A percentile compares a stretch with the other conserved stretches of the same genome.
These are phyloP conservation scores for Dinoponera quadriceps DNA, from an alignment of 1,140 invertebrate genomes.

Conservation along the genomic window DNA sequence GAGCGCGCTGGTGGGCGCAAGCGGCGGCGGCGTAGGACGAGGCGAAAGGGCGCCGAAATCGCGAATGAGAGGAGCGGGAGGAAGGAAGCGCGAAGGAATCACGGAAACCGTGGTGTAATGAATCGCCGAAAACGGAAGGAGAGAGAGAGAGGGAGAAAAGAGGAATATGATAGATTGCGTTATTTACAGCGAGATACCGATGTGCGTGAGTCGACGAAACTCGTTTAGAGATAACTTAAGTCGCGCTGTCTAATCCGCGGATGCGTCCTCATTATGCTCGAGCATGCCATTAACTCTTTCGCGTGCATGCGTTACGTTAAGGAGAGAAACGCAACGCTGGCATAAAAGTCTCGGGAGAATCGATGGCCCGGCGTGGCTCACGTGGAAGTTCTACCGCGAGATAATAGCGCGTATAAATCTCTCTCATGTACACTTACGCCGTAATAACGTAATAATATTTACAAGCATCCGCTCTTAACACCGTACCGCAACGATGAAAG, in stretches of 20 bases:
- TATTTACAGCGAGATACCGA: not conserved
- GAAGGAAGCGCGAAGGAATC: constrained; percentile 19
- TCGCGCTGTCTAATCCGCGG: not conserved
- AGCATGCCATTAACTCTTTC: not conserved
- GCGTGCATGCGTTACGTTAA: not conserved
- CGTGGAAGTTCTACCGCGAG: not conserved
- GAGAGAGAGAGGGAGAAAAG: not conserved
- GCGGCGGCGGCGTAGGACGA: constrained; percentile 3
- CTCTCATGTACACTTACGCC: constrained; percentile 9
- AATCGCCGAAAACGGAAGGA: not conserved
- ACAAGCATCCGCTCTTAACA: constrained; percentile 44
- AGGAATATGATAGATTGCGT: not conserved
- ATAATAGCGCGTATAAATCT: constrained; percentile 40
- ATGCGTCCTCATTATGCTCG: not conserved
- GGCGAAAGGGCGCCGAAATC: constrained; percentile 28
- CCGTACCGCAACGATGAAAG: constrained; percentile 11
- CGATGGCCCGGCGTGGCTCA: not conserved
- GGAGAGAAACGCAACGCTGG: constrained; percentile 4
- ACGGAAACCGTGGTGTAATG: not conserved
- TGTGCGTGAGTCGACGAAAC: not conserved
- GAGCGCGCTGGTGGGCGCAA: not conserved
- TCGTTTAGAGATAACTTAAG: not conserved
- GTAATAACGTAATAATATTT: constrained; percentile 42
- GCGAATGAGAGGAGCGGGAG: not conserved
- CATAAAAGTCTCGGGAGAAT: not conserved